These are phyloP conservation scores for Cynopterus brachyotis DNA, from an alignment of 2,113 vertebrate species.

Conservation along the genomic window DNA sequence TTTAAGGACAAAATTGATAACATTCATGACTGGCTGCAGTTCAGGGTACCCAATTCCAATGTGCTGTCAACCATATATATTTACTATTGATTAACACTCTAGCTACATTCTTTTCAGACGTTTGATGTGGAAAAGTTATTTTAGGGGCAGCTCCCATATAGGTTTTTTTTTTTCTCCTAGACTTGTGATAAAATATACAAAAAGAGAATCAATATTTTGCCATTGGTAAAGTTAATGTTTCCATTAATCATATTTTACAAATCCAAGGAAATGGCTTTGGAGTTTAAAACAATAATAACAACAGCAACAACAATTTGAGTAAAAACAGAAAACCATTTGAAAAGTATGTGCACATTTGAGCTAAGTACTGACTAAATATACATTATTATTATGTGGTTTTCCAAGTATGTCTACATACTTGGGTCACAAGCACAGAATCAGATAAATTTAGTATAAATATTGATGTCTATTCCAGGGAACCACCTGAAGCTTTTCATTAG, in stretches of 20 bases:
- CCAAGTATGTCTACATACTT: not conserved
- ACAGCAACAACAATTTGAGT: not conserved
- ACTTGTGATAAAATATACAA: not conserved
- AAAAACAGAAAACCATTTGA: not conserved
- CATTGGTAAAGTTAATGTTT: conserved; percentile 4
- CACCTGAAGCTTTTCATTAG: not conserved
- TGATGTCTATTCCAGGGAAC: not conserved
- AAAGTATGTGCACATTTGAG: not conserved
- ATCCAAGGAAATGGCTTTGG: not conserved
- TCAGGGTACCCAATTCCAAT: conserved; percentile 53
- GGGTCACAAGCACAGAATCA: not conserved
- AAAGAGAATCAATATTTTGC: not conserved
- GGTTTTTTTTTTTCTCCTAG: not conserved
- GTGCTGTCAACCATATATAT: conserved; percentile 45
- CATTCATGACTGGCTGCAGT: conserved; percentile 24
- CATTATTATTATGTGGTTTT: not conserved
- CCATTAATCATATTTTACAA: conserved; percentile 20
- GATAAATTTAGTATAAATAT: not conserved
- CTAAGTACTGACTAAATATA: not conserved
- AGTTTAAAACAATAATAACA: not conserved
- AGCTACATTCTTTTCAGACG: conserved; percentile 37
- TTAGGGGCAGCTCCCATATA: not conserved
- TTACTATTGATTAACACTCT: conserved; percentile 65
- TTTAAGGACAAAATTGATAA: conserved; percentile 71
- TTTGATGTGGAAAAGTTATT: conserved; percentile 55